A percentile compares a stretch with the other conserved stretches of the same genome.
These are phyloP conservation scores for Pseudolycoriella hygida DNA, from an alignment of 2,888 invertebrate genomes.

Conservation along the genomic window DNA sequence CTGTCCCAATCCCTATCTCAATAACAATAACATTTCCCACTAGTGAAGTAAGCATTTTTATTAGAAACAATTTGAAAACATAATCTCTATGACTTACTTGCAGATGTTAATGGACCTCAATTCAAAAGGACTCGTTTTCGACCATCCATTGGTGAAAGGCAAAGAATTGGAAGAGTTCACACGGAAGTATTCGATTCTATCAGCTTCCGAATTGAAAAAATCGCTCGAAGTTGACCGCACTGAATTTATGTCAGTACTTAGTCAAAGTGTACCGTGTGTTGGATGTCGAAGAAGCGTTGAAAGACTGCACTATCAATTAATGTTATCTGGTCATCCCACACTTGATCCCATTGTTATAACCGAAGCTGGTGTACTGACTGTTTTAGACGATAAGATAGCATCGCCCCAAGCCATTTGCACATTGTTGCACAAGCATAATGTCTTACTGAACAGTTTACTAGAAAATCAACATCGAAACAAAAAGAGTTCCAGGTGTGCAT, in stretches of 20 bases:
- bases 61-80: too few relatives aligned
- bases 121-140: slow-evolving; percentile 67
- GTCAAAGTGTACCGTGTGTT: slow-evolving; percentile 86
- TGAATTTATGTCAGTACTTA: slow-evolving; percentile 67
- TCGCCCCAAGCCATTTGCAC: slow-evolving; percentile 69
- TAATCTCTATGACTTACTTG: background rate
- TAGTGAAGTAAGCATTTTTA: too few relatives aligned
- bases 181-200: slow-evolving; percentile 61
- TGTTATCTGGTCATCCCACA: slow-evolving; percentile 69
- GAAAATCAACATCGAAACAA: slow-evolving; percentile 69
- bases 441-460: slow-evolving; percentile 57
- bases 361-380: slow-evolving; percentile 55
- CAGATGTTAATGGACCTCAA: slow-evolving; percentile 90
- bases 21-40: too few relatives aligned
- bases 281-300: slow-evolving; percentile 88
- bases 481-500: slow-evolving; percentile 72
- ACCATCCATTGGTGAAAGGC: slow-evolving; percentile 60
- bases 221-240: slow-evolving; percentile 69
- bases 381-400: slow-evolving; percentile 60
- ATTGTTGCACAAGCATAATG: slow-evolving; percentile 70
- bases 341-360: slow-evolving; percentile 72
- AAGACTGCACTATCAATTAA: slow-evolving; percentile 69
- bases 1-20: too few relatives aligned
- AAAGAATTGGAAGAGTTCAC: slow-evolving; percentile 74
- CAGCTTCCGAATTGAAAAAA: slow-evolving; percentile 55